phyloP scores from a whole-genome alignment of 1,140 invertebrate genomes.

The Pemphigus obesinymphae region DNA sequence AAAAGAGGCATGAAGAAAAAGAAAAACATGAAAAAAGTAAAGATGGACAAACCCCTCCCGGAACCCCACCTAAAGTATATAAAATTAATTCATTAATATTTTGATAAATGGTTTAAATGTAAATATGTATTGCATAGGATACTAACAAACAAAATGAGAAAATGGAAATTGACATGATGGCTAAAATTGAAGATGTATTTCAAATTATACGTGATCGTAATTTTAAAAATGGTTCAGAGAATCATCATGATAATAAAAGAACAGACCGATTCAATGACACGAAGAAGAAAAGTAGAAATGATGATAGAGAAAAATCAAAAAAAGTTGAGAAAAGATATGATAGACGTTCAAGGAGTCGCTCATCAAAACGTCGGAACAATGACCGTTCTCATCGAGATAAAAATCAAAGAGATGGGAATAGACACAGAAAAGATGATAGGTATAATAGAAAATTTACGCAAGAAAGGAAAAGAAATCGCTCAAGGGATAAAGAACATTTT shows the following conservation, averaged over 20 bases:
- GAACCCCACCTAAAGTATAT: slow-evolving; percentile 25
- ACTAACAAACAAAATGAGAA: slow-evolving; percentile 12
- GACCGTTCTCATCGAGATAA: not conserved
- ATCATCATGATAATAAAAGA: not conserved
- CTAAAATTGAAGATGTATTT: slow-evolving; percentile 33
- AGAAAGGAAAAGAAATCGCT: not conserved
- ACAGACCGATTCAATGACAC: not conserved
- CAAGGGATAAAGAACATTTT: slow-evolving; percentile 18
- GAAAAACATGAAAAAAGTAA: slow-evolving; percentile 45
- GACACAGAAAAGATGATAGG: not conserved
- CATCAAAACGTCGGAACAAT: not conserved
- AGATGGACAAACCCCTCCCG: slow-evolving; percentile 11
- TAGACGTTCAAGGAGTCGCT: not conserved
- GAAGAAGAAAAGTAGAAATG: slow-evolving; percentile 6
- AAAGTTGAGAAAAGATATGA: not conserved
- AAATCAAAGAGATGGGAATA: not conserved
- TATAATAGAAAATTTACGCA: not conserved
- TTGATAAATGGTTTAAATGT: not conserved
- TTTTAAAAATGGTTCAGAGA: not conserved
- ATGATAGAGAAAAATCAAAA: not conserved
- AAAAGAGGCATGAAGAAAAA: slow-evolving; percentile 57
- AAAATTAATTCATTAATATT: not conserved
- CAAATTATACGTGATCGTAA: slow-evolving; percentile 19
- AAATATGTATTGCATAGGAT: not conserved
- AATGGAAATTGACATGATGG: slow-evolving; percentile 25